Percentiles rank a stretch among this genome's conserved stretches.
These are phyloP conservation scores for Uromys caudimaculatus DNA, from an alignment of 2,797 vertebrate genomes.

Conservation along the genomic window DNA sequence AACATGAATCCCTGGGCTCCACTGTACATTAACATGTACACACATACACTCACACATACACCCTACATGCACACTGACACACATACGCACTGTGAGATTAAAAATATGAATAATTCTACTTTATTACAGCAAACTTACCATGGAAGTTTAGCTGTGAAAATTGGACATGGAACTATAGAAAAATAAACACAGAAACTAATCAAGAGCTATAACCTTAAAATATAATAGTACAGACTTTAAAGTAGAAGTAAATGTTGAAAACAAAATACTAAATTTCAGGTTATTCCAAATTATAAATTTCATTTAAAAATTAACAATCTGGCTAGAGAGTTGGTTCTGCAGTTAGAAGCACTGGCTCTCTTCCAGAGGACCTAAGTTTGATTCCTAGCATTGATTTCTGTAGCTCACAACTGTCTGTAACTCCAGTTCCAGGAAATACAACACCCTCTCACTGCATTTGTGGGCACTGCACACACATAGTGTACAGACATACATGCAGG, in stretches of 20 bases:
- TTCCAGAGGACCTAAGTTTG: background rate
- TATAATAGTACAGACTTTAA: background rate
- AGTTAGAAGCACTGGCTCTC: background rate
- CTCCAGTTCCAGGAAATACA: background rate
- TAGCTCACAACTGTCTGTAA: background rate
- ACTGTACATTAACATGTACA: background rate
- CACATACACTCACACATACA: background rate
- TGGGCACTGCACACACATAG: background rate
- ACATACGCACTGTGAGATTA: background rate
- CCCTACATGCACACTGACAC: no score
- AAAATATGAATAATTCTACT: slow-evolving; percentile 33
- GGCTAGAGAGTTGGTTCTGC: background rate
- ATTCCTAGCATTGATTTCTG: background rate
- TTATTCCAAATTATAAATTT: slow-evolving; percentile 41
- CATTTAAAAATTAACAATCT: slow-evolving; percentile 17
- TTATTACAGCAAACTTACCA: slow-evolving; percentile 4
- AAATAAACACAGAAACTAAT: slow-evolving; percentile 27
- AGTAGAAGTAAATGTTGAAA: background rate
- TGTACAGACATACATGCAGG: background rate
- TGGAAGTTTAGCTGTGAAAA: background rate
- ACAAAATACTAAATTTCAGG: background rate
- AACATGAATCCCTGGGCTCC: background rate
- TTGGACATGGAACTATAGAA: background rate
- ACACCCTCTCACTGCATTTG: background rate
- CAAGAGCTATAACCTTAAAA: background rate